Conservation (phyloP, 35 echinoderm and acorn worm genomes). For the Holothuria glaberrima region DNA sequence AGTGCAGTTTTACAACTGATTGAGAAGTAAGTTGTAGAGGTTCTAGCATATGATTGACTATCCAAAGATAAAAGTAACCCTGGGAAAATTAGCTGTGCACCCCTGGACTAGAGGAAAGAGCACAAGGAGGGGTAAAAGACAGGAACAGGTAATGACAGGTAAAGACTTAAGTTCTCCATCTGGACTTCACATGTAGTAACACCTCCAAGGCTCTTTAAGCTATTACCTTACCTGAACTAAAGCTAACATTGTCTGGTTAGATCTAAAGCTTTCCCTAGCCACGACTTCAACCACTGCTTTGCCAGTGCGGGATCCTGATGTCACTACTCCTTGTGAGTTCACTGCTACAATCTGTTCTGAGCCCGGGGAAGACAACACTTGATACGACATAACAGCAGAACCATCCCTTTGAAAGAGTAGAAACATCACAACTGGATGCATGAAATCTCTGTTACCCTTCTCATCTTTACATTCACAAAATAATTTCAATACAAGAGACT, state of each 20-base stretch:
- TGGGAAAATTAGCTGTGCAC: not conserved
- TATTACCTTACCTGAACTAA: slow-evolving; percentile 38
- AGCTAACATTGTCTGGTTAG: slow-evolving; percentile 87
- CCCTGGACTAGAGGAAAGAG: no score
- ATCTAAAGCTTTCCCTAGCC: slow-evolving; percentile 80
- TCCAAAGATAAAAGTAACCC: not conserved
- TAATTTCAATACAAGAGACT: no score
- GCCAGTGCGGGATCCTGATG: slow-evolving; percentile 65
- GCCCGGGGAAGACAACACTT: slow-evolving; percentile 44
- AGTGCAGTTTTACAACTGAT: no score
- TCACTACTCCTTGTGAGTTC: slow-evolving; percentile 75
- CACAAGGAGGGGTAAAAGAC: no score
- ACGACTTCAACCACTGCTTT: slow-evolving; percentile 79
- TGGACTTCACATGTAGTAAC: no score
- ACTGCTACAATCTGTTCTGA: slow-evolving; percentile 61
- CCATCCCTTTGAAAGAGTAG: slow-evolving; percentile 64
- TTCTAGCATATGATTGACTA: no score
- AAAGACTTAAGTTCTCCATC: no score
- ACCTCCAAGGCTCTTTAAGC: not conserved
- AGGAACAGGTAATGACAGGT: not conserved
- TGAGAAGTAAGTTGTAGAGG: no score
- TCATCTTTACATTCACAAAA: no score
- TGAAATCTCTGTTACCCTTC: no score
- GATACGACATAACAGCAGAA: slow-evolving; percentile 84
- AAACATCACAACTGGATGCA: no score